A percentile compares a stretch with the other conserved stretches of the same genome.
Conservation (phyloP, 2,113 vertebrate species). For the Pongo pygmaeus region DNA sequence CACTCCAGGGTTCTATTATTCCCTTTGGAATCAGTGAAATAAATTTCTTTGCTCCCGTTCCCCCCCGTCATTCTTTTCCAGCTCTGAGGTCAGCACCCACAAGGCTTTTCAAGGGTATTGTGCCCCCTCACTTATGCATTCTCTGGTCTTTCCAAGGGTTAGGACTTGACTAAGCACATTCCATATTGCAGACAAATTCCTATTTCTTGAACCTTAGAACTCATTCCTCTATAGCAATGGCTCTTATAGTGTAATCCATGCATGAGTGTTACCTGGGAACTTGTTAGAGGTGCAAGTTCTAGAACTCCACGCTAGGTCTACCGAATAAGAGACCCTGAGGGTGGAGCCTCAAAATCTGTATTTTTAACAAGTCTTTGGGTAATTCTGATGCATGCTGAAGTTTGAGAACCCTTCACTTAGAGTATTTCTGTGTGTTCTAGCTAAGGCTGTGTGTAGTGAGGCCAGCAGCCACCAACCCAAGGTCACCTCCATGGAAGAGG, state of each 20-base stretch:
- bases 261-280: background rate
- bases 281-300: background rate
- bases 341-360: background rate
- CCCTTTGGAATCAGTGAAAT: background rate
- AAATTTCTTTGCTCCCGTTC: background rate
- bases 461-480: background rate
- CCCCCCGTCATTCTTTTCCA: background rate
- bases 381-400: background rate
- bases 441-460: background rate
- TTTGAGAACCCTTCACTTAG: background rate
- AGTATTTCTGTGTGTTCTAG: background rate
- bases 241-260: background rate
- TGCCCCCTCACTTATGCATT: background rate
- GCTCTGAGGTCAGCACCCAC: background rate
- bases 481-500: background rate
- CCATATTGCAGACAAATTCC: background rate
- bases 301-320: background rate
- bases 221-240: background rate
- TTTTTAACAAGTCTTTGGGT: background rate
- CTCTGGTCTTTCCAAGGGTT: background rate
- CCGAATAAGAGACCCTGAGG: background rate
- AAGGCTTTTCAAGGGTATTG: background rate
- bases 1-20: background rate
- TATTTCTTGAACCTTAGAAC: background rate
- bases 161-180: background rate